Evolutionary conservation across 2,113 vertebrate species (phyloP).

Genomic region (Scartelaos histophorus): DNA sequence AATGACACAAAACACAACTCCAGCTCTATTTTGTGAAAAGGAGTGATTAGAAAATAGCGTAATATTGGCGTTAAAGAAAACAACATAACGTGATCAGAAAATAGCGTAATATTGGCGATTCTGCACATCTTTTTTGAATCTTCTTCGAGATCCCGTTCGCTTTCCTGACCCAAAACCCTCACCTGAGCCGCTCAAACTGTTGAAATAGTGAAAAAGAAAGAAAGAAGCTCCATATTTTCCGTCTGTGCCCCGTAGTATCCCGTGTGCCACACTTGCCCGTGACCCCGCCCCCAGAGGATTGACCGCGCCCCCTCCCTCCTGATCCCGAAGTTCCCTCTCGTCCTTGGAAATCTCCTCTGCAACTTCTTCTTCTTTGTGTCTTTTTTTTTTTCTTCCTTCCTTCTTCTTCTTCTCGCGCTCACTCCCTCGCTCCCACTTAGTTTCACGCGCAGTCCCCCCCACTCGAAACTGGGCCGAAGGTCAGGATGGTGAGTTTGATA

Average conservation of each 20-base stretch:
- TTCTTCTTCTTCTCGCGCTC: slow-evolving; percentile 36
- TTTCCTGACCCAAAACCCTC: not conserved
- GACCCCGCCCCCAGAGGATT: slow-evolving; percentile 50
- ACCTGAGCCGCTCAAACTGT: not conserved
- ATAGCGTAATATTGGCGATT: too few relatives aligned
- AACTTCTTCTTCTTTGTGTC: slow-evolving; percentile 71
- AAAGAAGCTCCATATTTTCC: slow-evolving; percentile 7
- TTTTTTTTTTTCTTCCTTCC: too few relatives aligned
- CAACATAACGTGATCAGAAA: too few relatives aligned
- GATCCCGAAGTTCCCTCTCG: slow-evolving; percentile 71
- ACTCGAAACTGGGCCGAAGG: slow-evolving; percentile 76
- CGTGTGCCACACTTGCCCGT: slow-evolving; percentile 52
- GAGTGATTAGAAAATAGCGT: too few relatives aligned
- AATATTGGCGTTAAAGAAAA: too few relatives aligned
- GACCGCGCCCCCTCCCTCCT: slow-evolving; percentile 44
- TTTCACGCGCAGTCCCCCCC: slow-evolving; percentile 42
- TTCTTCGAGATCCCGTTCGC: not conserved
- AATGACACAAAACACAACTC: too few relatives aligned
- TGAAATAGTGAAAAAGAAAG: not conserved
- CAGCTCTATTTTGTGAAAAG: too few relatives aligned
- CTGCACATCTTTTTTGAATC: too few relatives aligned
- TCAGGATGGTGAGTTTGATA: slow-evolving; percentile 78
- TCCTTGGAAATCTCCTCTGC: slow-evolving; percentile 79
- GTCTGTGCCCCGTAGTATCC: slow-evolving; percentile 1
- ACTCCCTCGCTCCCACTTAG: slow-evolving; percentile 39